Base-by-base conservation (phyloP, 2,888 invertebrate species). In the Callosobruchus maculatus region DNA sequence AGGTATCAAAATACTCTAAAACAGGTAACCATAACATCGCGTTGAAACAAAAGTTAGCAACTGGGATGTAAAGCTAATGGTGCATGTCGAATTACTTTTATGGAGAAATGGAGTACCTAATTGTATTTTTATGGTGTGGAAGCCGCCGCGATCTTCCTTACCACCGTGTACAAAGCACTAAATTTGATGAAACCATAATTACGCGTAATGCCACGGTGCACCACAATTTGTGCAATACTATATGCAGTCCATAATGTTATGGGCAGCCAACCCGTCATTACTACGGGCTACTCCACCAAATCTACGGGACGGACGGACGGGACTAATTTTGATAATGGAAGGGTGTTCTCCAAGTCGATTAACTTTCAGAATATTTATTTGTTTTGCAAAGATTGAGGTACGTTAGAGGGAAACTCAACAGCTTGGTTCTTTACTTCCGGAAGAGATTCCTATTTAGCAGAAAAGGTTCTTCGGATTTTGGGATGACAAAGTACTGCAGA, bases 171-270 rank as follows among this genome's bases (percentile, higher is more conserved):
- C 9, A 49, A 49, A 49, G 49, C 49, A 30, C 72, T 20, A 49
- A 70, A 74, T 72, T 75, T 77, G 76, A 79, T 77, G 78, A 74
- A 78, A 75, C 77, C 31, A 70, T 78, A 75, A 79, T 77, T 76
- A 75, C 68, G 70, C 73, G 74, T 77, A 77, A 78, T 78, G 73
- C 70, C 70, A 71, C 68, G 73, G 72, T 73, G 67, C 26, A 73
- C 72, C 73, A 75, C 74, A 73, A 77, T 77, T 76, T 76, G 77
- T 78, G 78, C 78, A 74, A 78, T 78, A 75, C 77, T 76, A 75
- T 75, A 75, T 78, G 75, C 76, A 73, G 73, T 71, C 77, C 74
- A 74, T 76, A 76, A 76, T 72, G 72, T 72, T 76, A 72, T 69
- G 67, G 49, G 30, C 70, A 72, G 72, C 69, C 74, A 78, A 73